A percentile compares a stretch with the other conserved stretches of the same genome.
Conservation (phyloP, 2,888 invertebrate genomes). For the Pammene aurita region DNA sequence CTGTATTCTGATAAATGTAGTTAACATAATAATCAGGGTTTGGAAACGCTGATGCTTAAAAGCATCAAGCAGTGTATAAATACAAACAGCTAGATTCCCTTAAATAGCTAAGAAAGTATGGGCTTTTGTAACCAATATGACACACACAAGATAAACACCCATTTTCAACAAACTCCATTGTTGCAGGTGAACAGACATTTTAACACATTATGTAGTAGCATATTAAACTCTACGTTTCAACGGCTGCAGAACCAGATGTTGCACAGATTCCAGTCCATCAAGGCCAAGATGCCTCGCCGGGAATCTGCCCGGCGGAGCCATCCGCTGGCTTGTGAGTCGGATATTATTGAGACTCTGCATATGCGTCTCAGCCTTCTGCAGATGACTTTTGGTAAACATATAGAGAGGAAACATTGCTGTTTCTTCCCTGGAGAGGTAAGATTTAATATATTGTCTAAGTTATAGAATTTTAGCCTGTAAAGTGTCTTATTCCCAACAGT, state of each 20-base stretch:
- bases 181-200: conserved; percentile 91
- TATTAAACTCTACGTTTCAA: conserved; percentile 93
- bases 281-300: conserved; percentile 94
- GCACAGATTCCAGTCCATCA: conserved; percentile 92
- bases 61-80: too few relatives aligned
- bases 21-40: too few relatives aligned
- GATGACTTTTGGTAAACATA: conserved; percentile 97
- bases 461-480: too few relatives aligned
- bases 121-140: too few relatives aligned
- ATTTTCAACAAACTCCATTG: conserved; percentile 13
- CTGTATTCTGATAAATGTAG: too few relatives aligned
- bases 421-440: conserved; percentile 97
- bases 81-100: too few relatives aligned
- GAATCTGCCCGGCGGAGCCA: conserved; percentile 96
- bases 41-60: too few relatives aligned
- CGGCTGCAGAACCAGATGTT: conserved; percentile 93
- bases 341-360: conserved; percentile 96
- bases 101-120: too few relatives aligned
- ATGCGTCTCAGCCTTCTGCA: conserved; percentile 95
- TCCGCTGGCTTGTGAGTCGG: conserved; percentile 94
- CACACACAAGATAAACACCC: background rate
- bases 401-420: conserved; percentile 95
- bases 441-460: background rate
- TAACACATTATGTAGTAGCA: conserved; percentile 90
- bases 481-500: background rate